Evolutionary conservation across 2,113 vertebrate species (phyloP).

Genomic region (Ailurus styani): DNA sequence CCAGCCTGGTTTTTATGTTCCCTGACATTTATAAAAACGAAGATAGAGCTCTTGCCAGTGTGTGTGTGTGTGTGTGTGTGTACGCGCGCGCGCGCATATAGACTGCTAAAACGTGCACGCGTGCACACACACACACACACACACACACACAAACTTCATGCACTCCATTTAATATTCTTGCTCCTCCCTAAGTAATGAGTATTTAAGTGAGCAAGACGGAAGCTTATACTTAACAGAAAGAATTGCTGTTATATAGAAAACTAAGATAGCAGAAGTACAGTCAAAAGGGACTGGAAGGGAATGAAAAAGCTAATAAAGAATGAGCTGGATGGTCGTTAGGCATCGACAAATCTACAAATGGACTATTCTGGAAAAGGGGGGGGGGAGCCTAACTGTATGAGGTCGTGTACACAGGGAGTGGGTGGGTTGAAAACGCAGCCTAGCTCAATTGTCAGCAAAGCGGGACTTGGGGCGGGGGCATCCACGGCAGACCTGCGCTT

Average conservation of each 20-base stretch:
- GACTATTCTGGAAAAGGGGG: background rate
- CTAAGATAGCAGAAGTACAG: background rate
- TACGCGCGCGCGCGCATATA: too few species aligned
- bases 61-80: background rate
- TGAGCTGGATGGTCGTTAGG: background rate
- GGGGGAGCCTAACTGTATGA: background rate
- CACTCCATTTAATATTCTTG: background rate
- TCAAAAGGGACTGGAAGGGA: background rate
- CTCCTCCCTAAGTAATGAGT: background rate
- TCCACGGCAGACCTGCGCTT: background rate
- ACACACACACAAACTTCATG: slow-evolving; percentile 48
- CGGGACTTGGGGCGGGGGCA: background rate
- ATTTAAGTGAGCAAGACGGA: background rate
- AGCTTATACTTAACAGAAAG: background rate
- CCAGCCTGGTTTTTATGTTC: background rate
- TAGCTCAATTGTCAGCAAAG: background rate
- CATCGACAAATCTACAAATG: background rate
- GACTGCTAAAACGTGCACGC: background rate
- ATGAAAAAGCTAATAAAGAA: background rate
- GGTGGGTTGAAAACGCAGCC: background rate
- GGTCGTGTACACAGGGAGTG: background rate
- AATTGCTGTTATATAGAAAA: background rate
- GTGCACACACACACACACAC: background rate
- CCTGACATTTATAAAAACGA: background rate
- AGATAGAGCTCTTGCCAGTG: background rate